Base-by-base conservation (phyloP, 1,140 invertebrate species). In the Caenorhabditis briggsae region DNA sequence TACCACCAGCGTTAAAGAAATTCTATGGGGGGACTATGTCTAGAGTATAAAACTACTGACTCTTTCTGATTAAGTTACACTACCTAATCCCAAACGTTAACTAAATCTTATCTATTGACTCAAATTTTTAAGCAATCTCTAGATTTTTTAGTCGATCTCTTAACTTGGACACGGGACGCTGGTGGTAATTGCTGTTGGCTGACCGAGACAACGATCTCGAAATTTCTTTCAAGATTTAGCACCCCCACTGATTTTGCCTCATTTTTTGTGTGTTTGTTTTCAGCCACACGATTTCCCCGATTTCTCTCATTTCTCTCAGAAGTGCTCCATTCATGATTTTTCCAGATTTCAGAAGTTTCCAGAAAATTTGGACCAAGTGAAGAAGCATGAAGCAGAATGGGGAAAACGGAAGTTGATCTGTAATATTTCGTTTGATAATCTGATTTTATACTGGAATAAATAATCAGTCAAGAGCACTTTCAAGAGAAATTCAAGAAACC, bases 1-100 rank as follows among this genome's bases (percentile, higher is more conserved):
- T 83, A 85, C 50, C 85, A 86, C 85, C 85, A 86, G 46, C 70
- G 70, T 78, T 78, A 23, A 46, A 16, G 2, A 46, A 50, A 46
- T n/a, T n/a, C 25, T 61, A 61, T 9, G 70, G 70, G 46, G 20
- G n/a, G 2, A 78, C 1, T 78, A n/a, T n/a, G n/a, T 23, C 23
- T 61, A 23, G 20, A 25, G 18, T 0, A 61, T 12, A 2, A 25
- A 25, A 20, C 59, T 33, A 61, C 23, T 7, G 11, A 7, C 25
- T 12, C 11, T 33, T 25, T 11, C 6, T 20, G 25, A 2, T 20
- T 14, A 33, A 61, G 8, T 25, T 25, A 25, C 3, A 25, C 5
- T 9, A 25, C 7, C 23, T 48, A 33, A 8, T 33, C 25, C 33
- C 9, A 64, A 33, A 41, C 25, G 23, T 33, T 64, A 33, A 8